These are phyloP conservation scores for Acrocyrtus sp. DNA, from an alignment of 2,888 invertebrate species.

Conservation along the genomic window DNA sequence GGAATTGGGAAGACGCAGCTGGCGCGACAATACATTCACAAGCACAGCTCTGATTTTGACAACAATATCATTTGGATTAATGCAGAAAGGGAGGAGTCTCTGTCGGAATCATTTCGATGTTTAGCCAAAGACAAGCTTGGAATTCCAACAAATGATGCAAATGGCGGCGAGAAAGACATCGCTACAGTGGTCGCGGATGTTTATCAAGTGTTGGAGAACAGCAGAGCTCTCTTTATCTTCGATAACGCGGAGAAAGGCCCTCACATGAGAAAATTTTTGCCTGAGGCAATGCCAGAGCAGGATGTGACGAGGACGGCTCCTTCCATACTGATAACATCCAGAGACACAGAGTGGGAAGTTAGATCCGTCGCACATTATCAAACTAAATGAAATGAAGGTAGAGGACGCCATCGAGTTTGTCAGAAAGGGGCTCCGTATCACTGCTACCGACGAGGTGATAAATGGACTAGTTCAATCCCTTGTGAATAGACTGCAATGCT, in stretches of 20 bases:
- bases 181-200: neutral
- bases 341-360: slow-evolving; percentile 1
- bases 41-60: slow-evolving; percentile 2
- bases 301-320: no score
- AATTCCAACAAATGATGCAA: neutral
- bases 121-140: neutral
- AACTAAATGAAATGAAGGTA: neutral
- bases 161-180: neutral
- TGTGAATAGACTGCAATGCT: neutral
- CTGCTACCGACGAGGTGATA: neutral
- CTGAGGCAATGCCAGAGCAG: neutral
- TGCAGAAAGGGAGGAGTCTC: neutral
- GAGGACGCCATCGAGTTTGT: neutral
- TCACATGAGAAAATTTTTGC: neutral
- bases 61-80: slow-evolving; percentile 1
- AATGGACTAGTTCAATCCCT: neutral
- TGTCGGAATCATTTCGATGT: neutral
- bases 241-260: neutral
- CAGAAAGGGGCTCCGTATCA: neutral
- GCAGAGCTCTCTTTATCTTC: neutral
- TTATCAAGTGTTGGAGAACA: neutral
- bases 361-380: neutral
- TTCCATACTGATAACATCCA: neutral
- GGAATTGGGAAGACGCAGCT: slow-evolving; percentile 13
- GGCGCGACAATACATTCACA: neutral